These are phyloP conservation scores for Sebastes itinus DNA, from an alignment of 2,797 vertebrate genomes.

Conservation along the genomic window DNA sequence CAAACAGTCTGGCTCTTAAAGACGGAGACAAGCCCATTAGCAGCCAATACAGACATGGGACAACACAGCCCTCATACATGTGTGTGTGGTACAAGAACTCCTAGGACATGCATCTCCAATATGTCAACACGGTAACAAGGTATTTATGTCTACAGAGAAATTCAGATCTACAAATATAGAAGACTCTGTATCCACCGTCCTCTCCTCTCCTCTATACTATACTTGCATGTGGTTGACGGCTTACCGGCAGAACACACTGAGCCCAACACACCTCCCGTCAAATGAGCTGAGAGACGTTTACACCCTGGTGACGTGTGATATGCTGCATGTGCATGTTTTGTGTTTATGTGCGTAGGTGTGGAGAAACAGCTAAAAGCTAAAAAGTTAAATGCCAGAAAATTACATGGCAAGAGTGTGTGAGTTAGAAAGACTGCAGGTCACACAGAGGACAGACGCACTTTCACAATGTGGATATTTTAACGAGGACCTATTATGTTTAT, in stretches of 20 bases:
- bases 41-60: constrained; percentile 40
- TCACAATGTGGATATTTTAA: not conserved
- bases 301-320: constrained; percentile 53
- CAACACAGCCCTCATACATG: constrained; percentile 15
- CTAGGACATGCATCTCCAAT: constrained; percentile 9
- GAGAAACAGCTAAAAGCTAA: constrained; percentile 17
- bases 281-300: constrained; percentile 59
- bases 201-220: constrained; percentile 26
- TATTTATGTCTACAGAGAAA: not conserved
- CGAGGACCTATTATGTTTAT: no score
- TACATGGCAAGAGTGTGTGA: constrained; percentile 18
- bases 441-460: constrained; percentile 26
- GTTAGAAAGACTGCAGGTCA: constrained; percentile 23
- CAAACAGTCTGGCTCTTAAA: constrained; percentile 87
- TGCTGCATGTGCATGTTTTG: constrained; percentile 30
- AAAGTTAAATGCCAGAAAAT: constrained; percentile 21
- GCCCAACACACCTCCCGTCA: constrained; percentile 59
- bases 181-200: not conserved
- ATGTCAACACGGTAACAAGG: not conserved
- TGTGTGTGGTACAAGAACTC: not conserved
- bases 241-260: constrained; percentile 36
- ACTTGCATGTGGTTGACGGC: constrained; percentile 57
- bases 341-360: constrained; percentile 4
- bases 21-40: constrained; percentile 73
- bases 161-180: not conserved